Conservation (phyloP, 2,888 invertebrate genomes). For the Hartigia nigra region DNA sequence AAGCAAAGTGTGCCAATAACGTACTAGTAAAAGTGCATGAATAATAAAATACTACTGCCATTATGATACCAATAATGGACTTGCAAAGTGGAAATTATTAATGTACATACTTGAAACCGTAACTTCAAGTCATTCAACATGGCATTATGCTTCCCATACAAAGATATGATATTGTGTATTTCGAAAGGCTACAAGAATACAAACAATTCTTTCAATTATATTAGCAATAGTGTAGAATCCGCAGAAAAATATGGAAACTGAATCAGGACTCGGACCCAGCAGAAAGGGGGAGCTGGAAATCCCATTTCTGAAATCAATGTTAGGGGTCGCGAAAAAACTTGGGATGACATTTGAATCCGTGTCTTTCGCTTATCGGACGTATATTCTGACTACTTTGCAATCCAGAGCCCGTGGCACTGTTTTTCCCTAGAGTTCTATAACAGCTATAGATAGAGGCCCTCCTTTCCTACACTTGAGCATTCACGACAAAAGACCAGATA, state of each 20-base stretch:
- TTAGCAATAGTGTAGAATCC: background rate
- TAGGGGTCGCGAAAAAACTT: too few relatives aligned
- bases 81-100: background rate
- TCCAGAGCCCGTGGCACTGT: too few relatives aligned
- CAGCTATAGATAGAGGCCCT: too few relatives aligned
- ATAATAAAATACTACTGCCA: background rate
- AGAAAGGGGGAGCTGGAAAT: too few relatives aligned
- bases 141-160: constrained; percentile 81
- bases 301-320: too few relatives aligned
- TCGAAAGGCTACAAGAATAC: constrained; percentile 68
- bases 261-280: background rate
- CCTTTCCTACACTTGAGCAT: background rate
- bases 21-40: background rate
- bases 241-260: background rate
- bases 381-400: too few relatives aligned
- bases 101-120: constrained; percentile 69
- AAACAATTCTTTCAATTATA: background rate
- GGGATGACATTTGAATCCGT: too few relatives aligned
- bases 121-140: constrained; percentile 75
- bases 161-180: constrained; percentile 69
- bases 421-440: too few relatives aligned
- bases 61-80: constrained; percentile 1
- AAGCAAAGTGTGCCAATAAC: background rate
- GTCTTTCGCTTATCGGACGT: too few relatives aligned
- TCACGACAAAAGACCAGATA: background rate